These are phyloP conservation scores for Sterna hirundo DNA, from an alignment of 2,113 vertebrate genomes.

Conservation along the genomic window DNA sequence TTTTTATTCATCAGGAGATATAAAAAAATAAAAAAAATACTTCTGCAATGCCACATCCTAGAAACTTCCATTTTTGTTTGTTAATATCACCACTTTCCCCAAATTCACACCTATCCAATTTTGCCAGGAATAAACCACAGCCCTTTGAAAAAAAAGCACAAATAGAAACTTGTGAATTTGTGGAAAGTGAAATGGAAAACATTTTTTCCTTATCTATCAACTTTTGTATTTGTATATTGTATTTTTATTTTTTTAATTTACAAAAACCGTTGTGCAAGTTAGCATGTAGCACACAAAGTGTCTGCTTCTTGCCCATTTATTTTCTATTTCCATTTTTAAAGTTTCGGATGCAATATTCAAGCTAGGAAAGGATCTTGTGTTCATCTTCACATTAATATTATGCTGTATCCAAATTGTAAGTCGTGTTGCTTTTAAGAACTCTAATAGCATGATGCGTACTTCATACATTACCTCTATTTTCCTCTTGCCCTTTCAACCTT, in stretches of 20 bases:
- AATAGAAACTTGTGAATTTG: neutral
- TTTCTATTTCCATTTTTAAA: neutral
- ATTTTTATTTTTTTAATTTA: neutral
- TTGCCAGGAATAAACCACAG: neutral
- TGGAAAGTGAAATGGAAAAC: neutral
- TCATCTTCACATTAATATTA: neutral
- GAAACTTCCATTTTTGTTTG: neutral
- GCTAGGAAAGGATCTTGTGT: neutral
- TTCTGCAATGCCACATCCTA: neutral
- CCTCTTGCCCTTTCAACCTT: conserved; percentile 48
- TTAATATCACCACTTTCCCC: neutral
- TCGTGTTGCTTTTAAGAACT: neutral
- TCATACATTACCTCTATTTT: conserved; percentile 18
- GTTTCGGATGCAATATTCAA: neutral
- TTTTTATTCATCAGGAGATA: neutral
- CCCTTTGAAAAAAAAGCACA: neutral
- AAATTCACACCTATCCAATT: neutral
- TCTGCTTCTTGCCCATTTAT: neutral
- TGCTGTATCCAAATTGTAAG: neutral
- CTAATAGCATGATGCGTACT: neutral
- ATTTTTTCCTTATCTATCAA: neutral
- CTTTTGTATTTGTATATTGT: neutral
- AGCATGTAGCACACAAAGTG: neutral
- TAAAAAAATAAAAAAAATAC: fast-evolving
- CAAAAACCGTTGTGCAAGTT: neutral